Evolutionary conservation across 1,140 invertebrate genomes (phyloP).

Genomic region (Meloidogyne chitwoodi): DNA sequence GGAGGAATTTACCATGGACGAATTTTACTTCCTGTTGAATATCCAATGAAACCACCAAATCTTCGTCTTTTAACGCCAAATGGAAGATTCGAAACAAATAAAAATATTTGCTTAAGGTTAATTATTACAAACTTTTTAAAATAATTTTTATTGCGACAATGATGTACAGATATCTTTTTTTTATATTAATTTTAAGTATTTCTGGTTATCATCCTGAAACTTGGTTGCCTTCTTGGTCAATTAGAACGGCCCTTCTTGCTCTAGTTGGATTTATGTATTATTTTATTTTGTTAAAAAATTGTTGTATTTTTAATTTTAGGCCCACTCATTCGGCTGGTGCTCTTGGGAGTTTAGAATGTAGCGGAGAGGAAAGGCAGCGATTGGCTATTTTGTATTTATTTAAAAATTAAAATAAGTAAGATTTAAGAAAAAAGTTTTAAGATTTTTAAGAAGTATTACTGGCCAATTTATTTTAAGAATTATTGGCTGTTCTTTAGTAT

Average conservation of each 20-base stretch:
- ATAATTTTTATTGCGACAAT: too few relatives aligned
- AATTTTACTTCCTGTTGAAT: slow-evolving; percentile 81
- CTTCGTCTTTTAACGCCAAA: slow-evolving; percentile 91
- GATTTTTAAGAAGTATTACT: too few relatives aligned
- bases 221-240: slow-evolving; percentile 72
- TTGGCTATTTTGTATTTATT: slow-evolving; percentile 73
- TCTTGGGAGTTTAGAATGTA: slow-evolving; percentile 83
- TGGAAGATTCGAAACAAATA: slow-evolving; percentile 86
- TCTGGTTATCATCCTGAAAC: slow-evolving; percentile 94
- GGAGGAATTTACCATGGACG: slow-evolving; percentile 67
- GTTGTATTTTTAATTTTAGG: neutral
- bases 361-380: slow-evolving; percentile 73
- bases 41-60: slow-evolving; percentile 95
- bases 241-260: slow-evolving; percentile 83
- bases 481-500: too few relatives aligned
- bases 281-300: neutral
- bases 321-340: slow-evolving; percentile 74
- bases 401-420: neutral
- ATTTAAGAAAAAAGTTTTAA: too few relatives aligned
- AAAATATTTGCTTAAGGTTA: slow-evolving; percentile 79
- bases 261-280: slow-evolving; percentile 85
- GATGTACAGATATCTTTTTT: neutral
- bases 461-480: too few relatives aligned
- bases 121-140: neutral
- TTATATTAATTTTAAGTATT: slow-evolving; percentile 67